These are phyloP conservation scores for Ormyrus rosae DNA, from an alignment of 2,888 invertebrate genomes.

Conservation along the genomic window DNA sequence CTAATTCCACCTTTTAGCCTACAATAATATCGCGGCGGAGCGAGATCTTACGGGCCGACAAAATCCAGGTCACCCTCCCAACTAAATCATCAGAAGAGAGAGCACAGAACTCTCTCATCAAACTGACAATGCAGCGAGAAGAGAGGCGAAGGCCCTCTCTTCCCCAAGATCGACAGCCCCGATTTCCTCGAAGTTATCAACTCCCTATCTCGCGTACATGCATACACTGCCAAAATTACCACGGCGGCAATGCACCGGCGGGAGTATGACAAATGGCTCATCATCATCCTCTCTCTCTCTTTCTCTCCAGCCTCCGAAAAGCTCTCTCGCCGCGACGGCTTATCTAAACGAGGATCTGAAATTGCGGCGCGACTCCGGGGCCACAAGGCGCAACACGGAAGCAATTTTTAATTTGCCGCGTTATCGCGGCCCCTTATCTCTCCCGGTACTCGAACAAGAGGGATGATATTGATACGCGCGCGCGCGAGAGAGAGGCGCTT, in stretches of 20 bases:
- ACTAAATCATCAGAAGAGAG: too few species aligned
- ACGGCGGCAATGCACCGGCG: neutral
- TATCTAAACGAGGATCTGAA: constrained; percentile 72
- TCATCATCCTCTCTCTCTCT: constrained; percentile 43
- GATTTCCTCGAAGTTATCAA: constrained; percentile 20
- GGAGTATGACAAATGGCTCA: constrained; percentile 65
- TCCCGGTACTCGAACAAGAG: too few species aligned
- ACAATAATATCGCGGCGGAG: too few species aligned
- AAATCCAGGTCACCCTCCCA: too few species aligned
- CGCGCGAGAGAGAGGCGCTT: neutral
- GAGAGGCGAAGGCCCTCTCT: constrained; percentile 1
- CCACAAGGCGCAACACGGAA: constrained; percentile 46
- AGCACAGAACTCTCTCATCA: too few species aligned
- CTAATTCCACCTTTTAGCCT: too few species aligned
- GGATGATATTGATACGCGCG: neutral
- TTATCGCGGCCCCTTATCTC: neutral
- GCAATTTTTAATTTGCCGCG: constrained; percentile 54
- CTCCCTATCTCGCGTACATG: constrained; percentile 9
- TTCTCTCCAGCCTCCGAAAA: constrained; percentile 39
- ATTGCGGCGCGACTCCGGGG: constrained; percentile 58
- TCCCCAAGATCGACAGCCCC: constrained; percentile 21
- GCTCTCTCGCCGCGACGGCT: neutral
- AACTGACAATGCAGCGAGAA: neutral
- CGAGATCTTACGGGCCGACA: too few species aligned
- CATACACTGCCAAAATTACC: neutral